Base-by-base conservation (phyloP, 2,888 invertebrate genomes). In the Melieria crassipennis region DNA sequence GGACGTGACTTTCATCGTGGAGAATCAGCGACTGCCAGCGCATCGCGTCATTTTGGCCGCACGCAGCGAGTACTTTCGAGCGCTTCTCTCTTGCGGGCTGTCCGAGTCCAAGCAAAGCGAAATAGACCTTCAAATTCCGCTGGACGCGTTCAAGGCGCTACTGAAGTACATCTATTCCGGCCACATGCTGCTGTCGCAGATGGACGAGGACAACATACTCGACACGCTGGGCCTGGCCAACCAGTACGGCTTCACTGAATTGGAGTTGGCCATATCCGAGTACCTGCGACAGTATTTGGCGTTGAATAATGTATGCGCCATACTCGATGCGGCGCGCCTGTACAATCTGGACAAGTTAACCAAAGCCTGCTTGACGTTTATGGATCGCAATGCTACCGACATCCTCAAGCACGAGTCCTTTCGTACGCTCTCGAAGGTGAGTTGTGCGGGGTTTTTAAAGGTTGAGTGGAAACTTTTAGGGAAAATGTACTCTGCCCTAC, bases 141-240 rank as follows among this genome's bases (percentile, higher is more conserved):
- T 95, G 63, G 91, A 91, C 72, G 94, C 96, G 11, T 97, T 97
- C 82, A 95, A 95, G 86, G 92, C 93, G n/a, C 89, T 99, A 0
- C 88, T 99, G 1, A 93, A 94, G 80, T 99, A 99, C 88, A 95
- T 99, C 72, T 99, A 99, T 87, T 97, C 97, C 70, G 98, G 92
- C 68, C 91, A 91, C 79, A 90, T 92, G 90, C 91, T 91, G 6
- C 85, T 92, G 63, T 90, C 91, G 48, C 88, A 91, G 72, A 87
- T 92, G 77, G 90, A 91, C 64, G 92, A 92, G 81, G 92, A 92
- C 75, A 90, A 91, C 4, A 91, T 92, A 72, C 87, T 92, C 76
- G 92, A 92, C 80, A 92, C 91, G 78, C 85, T 92, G 68, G 97
- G 97, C 5, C 89, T 99, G 84, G 95, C 98, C 50, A 97, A 99